Evolutionary conservation across 2,797 vertebrate species (phyloP).

Genomic region (Siniperca obscura): DNA sequence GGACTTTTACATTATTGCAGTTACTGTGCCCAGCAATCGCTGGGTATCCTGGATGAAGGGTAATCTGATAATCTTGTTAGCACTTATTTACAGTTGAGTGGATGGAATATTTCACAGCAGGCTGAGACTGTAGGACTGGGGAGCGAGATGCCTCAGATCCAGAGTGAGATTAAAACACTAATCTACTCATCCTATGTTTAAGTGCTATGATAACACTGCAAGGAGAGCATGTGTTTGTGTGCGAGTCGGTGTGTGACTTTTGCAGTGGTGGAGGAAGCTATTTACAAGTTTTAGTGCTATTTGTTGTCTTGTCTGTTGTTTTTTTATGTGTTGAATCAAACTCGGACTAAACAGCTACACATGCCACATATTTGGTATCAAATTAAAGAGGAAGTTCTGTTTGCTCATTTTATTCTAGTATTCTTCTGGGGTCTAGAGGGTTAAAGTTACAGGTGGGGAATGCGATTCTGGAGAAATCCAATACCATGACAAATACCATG

Average conservation of each 20-base stretch:
- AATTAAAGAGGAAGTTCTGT: no score
- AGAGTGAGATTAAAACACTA: conserved; percentile 70
- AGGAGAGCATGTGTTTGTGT: conserved; percentile 38
- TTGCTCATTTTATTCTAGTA: no score
- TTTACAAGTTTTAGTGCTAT: no score
- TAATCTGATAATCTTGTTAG: conserved; percentile 82
- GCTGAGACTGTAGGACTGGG: conserved; percentile 30
- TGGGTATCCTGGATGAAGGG: conserved; percentile 53
- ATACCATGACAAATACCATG: no score
- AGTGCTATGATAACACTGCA: conserved; percentile 53
- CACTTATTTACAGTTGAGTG: conserved; percentile 75
- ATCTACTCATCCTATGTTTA: conserved; percentile 71
- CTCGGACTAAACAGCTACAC: no score
- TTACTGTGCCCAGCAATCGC: conserved; percentile 62
- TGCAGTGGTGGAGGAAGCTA: neutral
- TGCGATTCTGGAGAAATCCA: no score
- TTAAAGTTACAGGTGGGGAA: no score
- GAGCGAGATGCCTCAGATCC: conserved; percentile 54
- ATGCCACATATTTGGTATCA: no score
- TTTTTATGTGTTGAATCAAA: no score
- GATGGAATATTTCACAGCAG: conserved; percentile 71
- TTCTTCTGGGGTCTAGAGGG: no score
- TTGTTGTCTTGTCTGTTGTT: no score
- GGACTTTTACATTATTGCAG: conserved; percentile 50
- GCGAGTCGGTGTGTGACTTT: conserved; percentile 6